A percentile compares a stretch with the other conserved stretches of the same genome.
Conservation (phyloP, 2,113 vertebrate genomes). For the Orientallactaga bullata region DNA sequence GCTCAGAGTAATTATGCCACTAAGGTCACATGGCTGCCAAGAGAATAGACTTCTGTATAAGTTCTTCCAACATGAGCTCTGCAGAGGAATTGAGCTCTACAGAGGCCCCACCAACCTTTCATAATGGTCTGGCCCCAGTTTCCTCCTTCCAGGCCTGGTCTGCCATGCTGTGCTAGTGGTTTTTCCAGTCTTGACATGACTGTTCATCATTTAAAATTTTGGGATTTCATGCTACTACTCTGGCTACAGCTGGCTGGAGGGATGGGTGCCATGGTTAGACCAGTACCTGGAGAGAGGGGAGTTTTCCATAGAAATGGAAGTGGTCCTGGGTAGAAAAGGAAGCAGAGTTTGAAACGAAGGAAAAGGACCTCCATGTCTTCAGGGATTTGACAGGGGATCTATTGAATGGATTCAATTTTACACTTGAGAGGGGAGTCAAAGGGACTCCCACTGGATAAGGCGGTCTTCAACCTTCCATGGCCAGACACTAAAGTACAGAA, state of each 20-base stretch:
- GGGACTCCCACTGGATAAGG: not conserved
- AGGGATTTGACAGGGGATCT: not conserved
- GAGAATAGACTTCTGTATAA: not conserved
- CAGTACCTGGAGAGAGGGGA: not conserved
- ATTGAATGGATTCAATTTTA: not conserved
- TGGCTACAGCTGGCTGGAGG: too few species aligned
- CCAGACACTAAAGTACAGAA: too few species aligned
- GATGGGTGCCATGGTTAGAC: not conserved
- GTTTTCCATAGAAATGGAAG: not conserved
- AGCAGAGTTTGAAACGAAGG: not conserved
- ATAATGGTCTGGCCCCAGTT: not conserved
- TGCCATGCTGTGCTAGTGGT: not conserved
- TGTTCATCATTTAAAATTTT: not conserved
- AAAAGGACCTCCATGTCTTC: too few species aligned
- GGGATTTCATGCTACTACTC: not conserved
- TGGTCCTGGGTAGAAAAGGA: not conserved
- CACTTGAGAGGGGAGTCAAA: not conserved
- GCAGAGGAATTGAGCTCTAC: not conserved
- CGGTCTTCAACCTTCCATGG: not conserved
- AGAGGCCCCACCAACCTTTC: not conserved
- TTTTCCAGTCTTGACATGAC: not conserved
- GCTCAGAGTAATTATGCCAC: not conserved
- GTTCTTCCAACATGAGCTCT: too few species aligned
- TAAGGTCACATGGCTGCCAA: conserved; percentile 17
- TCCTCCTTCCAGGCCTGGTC: not conserved